Conservation (phyloP, 2,113 vertebrate species). For the Anthoscopus minutus region DNA sequence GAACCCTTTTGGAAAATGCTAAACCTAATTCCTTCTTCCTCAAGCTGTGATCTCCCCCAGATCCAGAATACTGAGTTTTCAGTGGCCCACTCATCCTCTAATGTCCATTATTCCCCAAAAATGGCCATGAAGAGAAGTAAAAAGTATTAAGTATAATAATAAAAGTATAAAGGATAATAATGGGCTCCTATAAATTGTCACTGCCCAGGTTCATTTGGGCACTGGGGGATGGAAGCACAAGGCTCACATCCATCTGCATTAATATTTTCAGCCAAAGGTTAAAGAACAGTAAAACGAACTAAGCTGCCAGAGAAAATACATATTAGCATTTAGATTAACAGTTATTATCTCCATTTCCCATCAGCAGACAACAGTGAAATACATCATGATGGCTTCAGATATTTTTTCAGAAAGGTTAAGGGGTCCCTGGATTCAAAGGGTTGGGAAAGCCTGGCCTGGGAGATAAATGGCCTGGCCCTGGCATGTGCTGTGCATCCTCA, state of each 20-base stretch:
- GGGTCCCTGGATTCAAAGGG: neutral
- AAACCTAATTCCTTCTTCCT: neutral
- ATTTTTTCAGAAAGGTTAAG: neutral
- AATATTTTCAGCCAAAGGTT: neutral
- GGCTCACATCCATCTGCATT: neutral
- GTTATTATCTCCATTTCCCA: constrained; percentile 8
- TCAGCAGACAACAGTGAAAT: neutral
- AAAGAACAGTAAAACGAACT: constrained; percentile 3
- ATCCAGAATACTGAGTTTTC: neutral
- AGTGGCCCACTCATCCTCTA: neutral
- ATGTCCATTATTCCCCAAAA: neutral
- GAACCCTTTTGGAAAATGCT: neutral
- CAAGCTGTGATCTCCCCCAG: neutral
- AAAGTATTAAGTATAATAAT: neutral
- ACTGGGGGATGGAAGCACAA: neutral
- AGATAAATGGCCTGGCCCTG: neutral
- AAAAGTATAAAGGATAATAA: too few species aligned
- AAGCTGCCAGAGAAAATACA: neutral
- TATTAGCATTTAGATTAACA: constrained; percentile 46
- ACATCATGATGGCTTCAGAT: neutral
- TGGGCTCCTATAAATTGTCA: neutral
- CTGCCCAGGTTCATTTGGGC: neutral
- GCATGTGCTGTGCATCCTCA: neutral
- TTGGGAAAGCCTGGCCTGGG: neutral
- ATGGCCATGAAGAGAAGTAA: neutral